Base-by-base conservation (phyloP, 2,888 invertebrate species). In the Ennomos erosarius region DNA sequence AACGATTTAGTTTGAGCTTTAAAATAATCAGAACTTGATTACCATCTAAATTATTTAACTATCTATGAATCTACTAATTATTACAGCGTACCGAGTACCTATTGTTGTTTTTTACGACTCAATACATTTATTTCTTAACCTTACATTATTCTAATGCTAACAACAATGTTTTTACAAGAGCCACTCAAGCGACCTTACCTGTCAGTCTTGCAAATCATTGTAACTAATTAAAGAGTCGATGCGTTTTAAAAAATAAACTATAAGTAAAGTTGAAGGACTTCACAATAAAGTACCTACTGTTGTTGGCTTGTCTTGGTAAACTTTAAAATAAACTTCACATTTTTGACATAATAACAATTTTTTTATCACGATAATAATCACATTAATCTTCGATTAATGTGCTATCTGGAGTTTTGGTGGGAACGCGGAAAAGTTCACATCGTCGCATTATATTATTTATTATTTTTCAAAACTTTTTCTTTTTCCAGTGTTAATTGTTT, bases 131-230 rank as follows among this genome's bases (percentile, higher is more conserved):
- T 53, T 59, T 40, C 35, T 43, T 53, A 54, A 51, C 16, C n/a
- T 36, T 42, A 46, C 45, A 46, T 45, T 40, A 83, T 85, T 79
- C 82, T 78, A 77, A 80, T 79, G 16, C 75, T 76, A 84, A 81
- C 83, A 83, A 79, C 82, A 76, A 74, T 76, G 74, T 79, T 81
- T 77, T 77, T 74, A 71, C 72, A 73, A 68, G 62, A 58, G 47
- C 59, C 65, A 64, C 69, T 68, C 11, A 55, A 69, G 55, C 69
- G 60, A 71, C 59, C 65, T 33, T 48, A 38, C 1, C 33, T 51
- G 47, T 61, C 63, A 48, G 55, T 77, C 76, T 62, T 78, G 86
- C 87, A 81, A 86, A 79, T 87, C 87, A 87, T 82, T 69, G 67
- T 52, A 55, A 67, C 80, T 87, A 87, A 87, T 87, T 87, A 82